Evolutionary conservation across 1,140 invertebrate genomes (phyloP).

Genomic region (Bombus consobrinus): DNA sequence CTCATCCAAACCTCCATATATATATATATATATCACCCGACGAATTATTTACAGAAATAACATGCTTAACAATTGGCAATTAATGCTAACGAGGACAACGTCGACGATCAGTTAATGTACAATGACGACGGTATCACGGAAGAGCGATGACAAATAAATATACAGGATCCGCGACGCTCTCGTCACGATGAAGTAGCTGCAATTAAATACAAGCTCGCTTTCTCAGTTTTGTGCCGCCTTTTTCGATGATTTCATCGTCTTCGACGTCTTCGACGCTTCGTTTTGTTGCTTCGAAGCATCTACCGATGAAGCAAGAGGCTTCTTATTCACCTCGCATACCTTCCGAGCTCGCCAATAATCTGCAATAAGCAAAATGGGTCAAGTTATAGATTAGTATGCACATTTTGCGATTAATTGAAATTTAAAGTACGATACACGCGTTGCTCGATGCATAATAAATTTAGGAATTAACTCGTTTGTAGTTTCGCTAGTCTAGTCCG

Average conservation of each 20-base stretch:
- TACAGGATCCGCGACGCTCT: constrained; percentile 34
- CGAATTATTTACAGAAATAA: constrained; percentile 73
- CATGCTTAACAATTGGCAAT: constrained; percentile 42
- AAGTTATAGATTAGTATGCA: background rate
- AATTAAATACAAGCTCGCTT: background rate
- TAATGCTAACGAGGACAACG: constrained; percentile 40
- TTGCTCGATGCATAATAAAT: background rate
- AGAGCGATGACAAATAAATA: constrained; percentile 62
- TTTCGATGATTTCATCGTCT: constrained; percentile 46
- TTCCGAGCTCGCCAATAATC: constrained; percentile 79
- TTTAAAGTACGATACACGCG: background rate
- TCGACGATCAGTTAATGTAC: constrained; percentile 7
- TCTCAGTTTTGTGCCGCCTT: constrained; percentile 50
- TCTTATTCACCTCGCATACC: constrained; percentile 72
- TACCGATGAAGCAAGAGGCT: constrained; percentile 58
- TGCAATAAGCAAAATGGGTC: constrained; percentile 67
- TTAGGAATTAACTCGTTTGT: background rate
- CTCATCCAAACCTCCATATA: constrained; percentile 74
- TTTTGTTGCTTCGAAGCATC: constrained; percentile 67
- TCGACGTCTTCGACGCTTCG: constrained; percentile 60
- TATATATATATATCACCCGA: constrained; percentile 68
- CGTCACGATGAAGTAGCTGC: background rate
- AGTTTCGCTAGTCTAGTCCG: background rate
- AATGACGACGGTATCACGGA: constrained; percentile 26
- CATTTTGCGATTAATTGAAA: constrained; percentile 13